phyloP scores from a whole-genome alignment of 2,888 invertebrate genomes.

The Ganaspis brasiliensis region DNA sequence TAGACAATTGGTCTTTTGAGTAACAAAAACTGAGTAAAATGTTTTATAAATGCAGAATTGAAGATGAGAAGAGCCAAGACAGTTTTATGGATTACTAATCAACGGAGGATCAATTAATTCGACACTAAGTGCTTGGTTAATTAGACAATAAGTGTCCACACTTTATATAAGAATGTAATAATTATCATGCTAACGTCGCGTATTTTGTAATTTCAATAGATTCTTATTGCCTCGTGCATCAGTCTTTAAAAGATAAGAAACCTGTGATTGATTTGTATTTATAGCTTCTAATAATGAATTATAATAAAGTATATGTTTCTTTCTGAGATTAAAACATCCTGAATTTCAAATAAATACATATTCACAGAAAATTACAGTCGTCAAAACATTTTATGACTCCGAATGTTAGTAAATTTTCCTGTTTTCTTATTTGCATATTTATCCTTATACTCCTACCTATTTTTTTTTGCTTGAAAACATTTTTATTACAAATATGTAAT shows the following conservation, averaged over 20 bases:
- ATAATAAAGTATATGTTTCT: not conserved
- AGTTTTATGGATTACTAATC: slow-evolving; percentile 3
- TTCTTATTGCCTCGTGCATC: not conserved
- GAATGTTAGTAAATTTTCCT: not conserved
- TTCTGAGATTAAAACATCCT: not conserved
- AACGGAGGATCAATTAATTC: slow-evolving; percentile 4
- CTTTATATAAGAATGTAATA: slow-evolving; percentile 12
- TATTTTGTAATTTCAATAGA: slow-evolving; percentile 27
- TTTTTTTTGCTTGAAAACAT: not conserved
- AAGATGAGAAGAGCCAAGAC: not conserved
- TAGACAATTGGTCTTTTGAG: not conserved
- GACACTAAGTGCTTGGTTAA: slow-evolving; percentile 6
- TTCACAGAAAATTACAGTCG: not conserved
- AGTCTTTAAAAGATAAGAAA: slow-evolving; percentile 13
- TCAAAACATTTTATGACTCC: not conserved
- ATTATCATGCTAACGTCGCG: slow-evolving; percentile 12
- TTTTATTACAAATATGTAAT: no score
- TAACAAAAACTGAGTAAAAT: not conserved
- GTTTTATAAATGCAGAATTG: not conserved
- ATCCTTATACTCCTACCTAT: not conserved
- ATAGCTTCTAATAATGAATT: slow-evolving; percentile 12
- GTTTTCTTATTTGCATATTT: not conserved
- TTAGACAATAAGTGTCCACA: slow-evolving; percentile 16
- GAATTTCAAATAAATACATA: slow-evolving; percentile 10
- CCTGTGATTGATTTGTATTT: slow-evolving; percentile 5